Percentiles rank a stretch among this genome's conserved stretches.
Evolutionary conservation across 2,888 invertebrate genomes (phyloP).

Genomic region (Phaedon cochleariae): DNA sequence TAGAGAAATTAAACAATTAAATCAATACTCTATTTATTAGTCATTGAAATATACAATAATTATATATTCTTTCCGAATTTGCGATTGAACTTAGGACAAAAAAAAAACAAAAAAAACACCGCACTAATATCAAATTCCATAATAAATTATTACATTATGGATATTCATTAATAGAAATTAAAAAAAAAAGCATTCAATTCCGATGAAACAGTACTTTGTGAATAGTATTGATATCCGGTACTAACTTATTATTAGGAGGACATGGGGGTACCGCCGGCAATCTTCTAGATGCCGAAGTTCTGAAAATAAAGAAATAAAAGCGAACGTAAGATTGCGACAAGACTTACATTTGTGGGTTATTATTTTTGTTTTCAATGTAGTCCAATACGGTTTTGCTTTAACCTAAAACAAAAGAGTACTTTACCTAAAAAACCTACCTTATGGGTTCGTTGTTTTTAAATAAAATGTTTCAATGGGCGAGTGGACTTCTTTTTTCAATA

Average conservation of each 20-base stretch:
- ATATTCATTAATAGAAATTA: neutral
- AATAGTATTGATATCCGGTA: conserved; percentile 75
- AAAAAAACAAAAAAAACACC: conserved; percentile 1
- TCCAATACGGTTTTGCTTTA: conserved; percentile 37
- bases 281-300: conserved; percentile 34
- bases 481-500: too few species aligned
- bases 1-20: conserved; percentile 2
- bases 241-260: conserved; percentile 59
- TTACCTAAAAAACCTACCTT: conserved; percentile 20
- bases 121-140: neutral
- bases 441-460: neutral
- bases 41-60: conserved; percentile 11
- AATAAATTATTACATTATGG: neutral
- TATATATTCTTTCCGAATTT: neutral
- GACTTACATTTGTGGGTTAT: conserved; percentile 33
- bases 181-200: conserved; percentile 42
- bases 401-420: conserved; percentile 43
- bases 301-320: conserved; percentile 41
- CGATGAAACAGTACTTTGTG: conserved; percentile 73
- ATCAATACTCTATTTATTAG: conserved; percentile 14
- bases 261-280: conserved; percentile 37
- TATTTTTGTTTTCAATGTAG: conserved; percentile 37
- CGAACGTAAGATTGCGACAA: neutral
- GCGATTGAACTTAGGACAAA: neutral
- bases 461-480: too few species aligned